Evolutionary conservation across 2,113 vertebrate species (phyloP).

Genomic region (Corythaeola cristata): DNA sequence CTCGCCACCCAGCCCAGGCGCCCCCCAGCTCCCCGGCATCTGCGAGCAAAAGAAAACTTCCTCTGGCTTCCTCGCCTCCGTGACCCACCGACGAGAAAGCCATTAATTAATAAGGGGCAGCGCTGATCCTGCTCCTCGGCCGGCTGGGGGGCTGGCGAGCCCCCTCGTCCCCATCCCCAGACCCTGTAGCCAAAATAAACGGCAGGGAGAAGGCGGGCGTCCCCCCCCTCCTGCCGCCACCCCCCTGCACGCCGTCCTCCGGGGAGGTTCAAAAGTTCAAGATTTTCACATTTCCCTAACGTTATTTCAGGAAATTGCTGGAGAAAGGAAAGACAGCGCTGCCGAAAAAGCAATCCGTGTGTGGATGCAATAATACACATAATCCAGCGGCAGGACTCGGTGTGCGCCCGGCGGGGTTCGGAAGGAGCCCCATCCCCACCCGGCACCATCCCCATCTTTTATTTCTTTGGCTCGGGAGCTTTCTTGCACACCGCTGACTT

Average conservation of each 20-base stretch:
- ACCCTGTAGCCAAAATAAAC: constrained; percentile 57
- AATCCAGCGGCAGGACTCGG: not conserved
- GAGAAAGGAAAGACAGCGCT: constrained; percentile 44
- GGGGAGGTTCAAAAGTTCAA: constrained; percentile 56
- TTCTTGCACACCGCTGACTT: not conserved
- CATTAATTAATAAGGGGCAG: constrained; percentile 44
- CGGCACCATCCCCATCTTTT: accelerated
- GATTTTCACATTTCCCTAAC: constrained; percentile 37
- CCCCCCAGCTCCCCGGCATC: constrained; percentile 15
- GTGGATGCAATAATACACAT: not conserved
- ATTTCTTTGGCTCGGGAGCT: not conserved
- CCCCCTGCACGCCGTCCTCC: constrained; percentile 55
- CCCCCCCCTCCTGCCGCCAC: constrained; percentile 15
- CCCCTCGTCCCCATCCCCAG: not conserved
- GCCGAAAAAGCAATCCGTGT: constrained; percentile 4
- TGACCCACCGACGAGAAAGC: constrained; percentile 29
- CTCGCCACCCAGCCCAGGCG: constrained; percentile 28
- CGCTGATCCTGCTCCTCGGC: not conserved
- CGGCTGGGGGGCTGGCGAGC: not conserved
- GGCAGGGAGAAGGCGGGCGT: constrained; percentile 9
- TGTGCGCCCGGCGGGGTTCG: not conserved
- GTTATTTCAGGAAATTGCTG: constrained; percentile 34
- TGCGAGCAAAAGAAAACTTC: constrained; percentile 63
- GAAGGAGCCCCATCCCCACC: not conserved
- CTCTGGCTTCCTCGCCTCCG: constrained; percentile 15